Base-by-base conservation (phyloP, 2,113 vertebrate species). In the Gallinago media region DNA sequence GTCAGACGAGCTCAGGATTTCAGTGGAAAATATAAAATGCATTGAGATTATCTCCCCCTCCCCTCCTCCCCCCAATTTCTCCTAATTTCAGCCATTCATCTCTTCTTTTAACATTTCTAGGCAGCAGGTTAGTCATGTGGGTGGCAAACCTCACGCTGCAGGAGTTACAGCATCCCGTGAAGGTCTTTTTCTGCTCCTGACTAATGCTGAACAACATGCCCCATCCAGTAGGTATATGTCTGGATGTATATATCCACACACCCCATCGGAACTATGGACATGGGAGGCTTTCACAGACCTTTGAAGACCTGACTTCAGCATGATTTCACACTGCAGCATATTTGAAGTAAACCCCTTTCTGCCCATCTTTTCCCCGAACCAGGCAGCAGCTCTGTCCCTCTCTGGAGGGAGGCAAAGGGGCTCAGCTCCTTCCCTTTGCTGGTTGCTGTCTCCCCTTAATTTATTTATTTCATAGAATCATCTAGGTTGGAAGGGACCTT, bases 261-360 rank as follows among this genome's bases (percentile, higher is more conserved):
- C 5, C 17, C 36, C 36, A 16, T 7, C 47, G 6, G 8, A 49
- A 7, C 31, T 22, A 3, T 3, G 36, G 55, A 12, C 2, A 0
- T 12, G 12, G 11, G 72, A 56, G 27, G 8, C 68, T 70, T 84
- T 11, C 55, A 34, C 31, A 54, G 50, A 34, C 19, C 49, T 46
- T 13, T 42, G 40, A 66, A 36, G n/a, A 11, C 36, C 59, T 42
- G 50, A 27, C 47, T 66, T 22, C 62, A 54, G 59, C n/a, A 16
- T 8, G 31, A 49, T 74, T 81, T 58, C 74, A 62, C 5, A 0
- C 3, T 42, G 49, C 54, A 26, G 9, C 2, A 1, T 23, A 14
- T 36, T 58, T 29, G 9, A 9, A 2, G 3, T 34, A 27, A 85
- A 76, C 1, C 11, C 22, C 12, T 71, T 50, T 76, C 22, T 9